A percentile compares a stretch with the other conserved stretches of the same genome.
Evolutionary conservation across 2,113 vertebrate genomes (phyloP).

Genomic region (Carassius auratus): DNA sequence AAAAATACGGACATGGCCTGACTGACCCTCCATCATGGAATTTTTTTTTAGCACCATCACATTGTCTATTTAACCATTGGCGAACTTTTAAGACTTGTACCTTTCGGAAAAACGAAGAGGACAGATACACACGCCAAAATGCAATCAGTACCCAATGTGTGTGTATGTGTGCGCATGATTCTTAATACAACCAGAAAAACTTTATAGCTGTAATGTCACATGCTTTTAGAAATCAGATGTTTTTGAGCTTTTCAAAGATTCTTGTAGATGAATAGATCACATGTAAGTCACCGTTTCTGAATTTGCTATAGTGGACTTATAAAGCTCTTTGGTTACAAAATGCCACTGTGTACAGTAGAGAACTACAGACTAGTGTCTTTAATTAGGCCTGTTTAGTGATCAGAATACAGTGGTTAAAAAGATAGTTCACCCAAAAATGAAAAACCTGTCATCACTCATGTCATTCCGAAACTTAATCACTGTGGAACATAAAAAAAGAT

Average conservation of each 20-base stretch:
- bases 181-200: slow-evolving; percentile 19
- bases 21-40: background rate
- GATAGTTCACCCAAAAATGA: background rate
- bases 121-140: slow-evolving; percentile 6
- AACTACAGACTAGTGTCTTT: background rate
- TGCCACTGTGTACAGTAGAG: slow-evolving; percentile 9
- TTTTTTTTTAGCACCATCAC: background rate
- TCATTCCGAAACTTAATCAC: background rate
- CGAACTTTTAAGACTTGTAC: background rate
- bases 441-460: background rate
- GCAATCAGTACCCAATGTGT: slow-evolving; percentile 15
- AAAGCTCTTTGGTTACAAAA: background rate
- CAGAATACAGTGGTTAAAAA: background rate
- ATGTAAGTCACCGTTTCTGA: background rate
- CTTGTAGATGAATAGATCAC: background rate
- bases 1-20: background rate
- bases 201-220: background rate
- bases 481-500: background rate
- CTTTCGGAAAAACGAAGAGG: background rate
- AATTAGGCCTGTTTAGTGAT: slow-evolving; percentile 20
- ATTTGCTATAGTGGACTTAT: background rate
- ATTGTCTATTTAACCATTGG: slow-evolving; percentile 17
- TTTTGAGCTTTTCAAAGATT: slow-evolving; percentile 35
- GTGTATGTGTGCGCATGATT: background rate
- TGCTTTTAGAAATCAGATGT: slow-evolving; percentile 17